phyloP scores from a whole-genome alignment of 2,797 vertebrate species.

The Helarctos malayanus region DNA sequence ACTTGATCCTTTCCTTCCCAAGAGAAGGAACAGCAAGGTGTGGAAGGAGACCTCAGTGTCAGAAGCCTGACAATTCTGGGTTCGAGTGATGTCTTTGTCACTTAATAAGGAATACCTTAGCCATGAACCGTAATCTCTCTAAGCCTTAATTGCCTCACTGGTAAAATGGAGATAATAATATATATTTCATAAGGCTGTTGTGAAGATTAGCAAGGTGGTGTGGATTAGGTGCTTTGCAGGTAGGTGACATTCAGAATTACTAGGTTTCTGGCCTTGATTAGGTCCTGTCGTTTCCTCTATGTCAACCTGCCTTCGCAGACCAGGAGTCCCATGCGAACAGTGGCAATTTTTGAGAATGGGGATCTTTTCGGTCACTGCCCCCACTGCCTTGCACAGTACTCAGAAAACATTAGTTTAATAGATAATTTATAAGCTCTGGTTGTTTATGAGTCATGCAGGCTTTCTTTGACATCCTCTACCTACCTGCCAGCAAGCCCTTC shows the following conservation, averaged over 20 bases:
- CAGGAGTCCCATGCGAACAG: neutral
- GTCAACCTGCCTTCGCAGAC: neutral
- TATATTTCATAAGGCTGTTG: neutral
- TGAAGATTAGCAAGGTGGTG: constrained; percentile 16
- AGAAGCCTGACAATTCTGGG: neutral
- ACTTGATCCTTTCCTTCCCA: constrained; percentile 51
- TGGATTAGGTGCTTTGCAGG: neutral
- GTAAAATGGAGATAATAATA: constrained; percentile 12
- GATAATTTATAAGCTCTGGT: constrained; percentile 66
- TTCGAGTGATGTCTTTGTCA: constrained; percentile 5
- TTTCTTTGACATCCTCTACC: constrained; percentile 57
- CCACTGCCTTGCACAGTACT: constrained; percentile 6
- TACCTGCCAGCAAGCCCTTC: constrained; percentile 10
- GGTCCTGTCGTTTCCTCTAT: neutral
- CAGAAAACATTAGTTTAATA: constrained; percentile 67
- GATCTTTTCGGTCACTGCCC: neutral
- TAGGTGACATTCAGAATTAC: constrained; percentile 29
- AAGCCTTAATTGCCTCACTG: constrained; percentile 16
- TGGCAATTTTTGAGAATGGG: constrained; percentile 4
- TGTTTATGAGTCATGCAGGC: neutral
- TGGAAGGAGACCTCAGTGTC: constrained; percentile 12
- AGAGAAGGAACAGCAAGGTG: neutral
- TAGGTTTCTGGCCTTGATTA: neutral
- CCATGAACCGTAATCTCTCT: neutral
- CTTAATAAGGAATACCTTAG: neutral